Percentiles rank a stretch among this genome's conserved stretches.
phyloP scores from a whole-genome alignment of 2,888 invertebrate species.

The Piscicola geometra region DNA sequence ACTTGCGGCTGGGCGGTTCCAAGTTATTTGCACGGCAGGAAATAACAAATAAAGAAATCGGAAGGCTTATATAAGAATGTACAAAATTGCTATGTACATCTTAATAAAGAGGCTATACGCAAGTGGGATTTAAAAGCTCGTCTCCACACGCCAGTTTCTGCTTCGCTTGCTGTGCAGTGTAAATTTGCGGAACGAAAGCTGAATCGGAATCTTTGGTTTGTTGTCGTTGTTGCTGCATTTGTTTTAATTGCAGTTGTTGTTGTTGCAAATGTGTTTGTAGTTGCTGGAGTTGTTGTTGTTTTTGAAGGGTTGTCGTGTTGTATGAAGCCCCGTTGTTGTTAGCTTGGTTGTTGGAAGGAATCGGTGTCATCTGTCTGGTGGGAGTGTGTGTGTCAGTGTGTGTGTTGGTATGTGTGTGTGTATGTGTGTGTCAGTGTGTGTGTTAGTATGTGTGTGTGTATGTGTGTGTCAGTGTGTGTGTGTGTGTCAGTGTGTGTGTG shows the following conservation, averaged over 20 bases:
- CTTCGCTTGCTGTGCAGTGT: background rate
- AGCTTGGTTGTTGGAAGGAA: background rate
- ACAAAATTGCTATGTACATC: background rate
- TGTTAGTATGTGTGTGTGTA: too few relatives aligned
- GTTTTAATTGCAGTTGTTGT: background rate
- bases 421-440: background rate
- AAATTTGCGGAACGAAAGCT: background rate
- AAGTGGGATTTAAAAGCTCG: constrained; percentile 30
- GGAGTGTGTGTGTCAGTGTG: background rate
- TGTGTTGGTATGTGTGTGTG: background rate
- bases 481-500: background rate
- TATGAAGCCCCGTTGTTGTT: background rate
- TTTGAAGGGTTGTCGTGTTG: background rate
- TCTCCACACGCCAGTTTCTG: constrained; percentile 8
- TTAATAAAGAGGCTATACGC: constrained; percentile 2
- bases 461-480: background rate
- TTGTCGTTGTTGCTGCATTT: too few relatives aligned
- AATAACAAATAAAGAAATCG: too few relatives aligned
- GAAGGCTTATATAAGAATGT: too few relatives aligned
- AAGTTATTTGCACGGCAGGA: too few relatives aligned
- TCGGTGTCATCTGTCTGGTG: background rate
- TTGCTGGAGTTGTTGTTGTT: constrained; percentile 8
- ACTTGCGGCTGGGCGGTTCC: too few relatives aligned
- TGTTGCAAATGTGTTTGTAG: background rate
- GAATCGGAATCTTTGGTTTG: background rate